phyloP scores from a whole-genome alignment of 2,113 vertebrate species.

The Ursus arctos region DNA sequence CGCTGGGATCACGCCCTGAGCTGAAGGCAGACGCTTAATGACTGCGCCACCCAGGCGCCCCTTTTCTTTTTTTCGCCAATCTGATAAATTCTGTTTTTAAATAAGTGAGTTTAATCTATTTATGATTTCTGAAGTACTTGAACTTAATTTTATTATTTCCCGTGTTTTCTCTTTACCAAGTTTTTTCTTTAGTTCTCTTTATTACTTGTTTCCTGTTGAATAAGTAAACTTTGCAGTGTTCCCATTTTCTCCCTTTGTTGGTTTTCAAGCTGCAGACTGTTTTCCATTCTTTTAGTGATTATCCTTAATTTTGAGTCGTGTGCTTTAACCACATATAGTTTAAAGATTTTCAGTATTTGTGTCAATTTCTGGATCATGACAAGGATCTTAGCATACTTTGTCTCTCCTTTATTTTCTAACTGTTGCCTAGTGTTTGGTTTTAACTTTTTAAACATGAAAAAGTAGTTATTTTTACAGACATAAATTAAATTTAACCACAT shows the following conservation, averaged over 20 bases:
- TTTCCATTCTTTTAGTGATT: background rate
- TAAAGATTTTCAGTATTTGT: slow-evolving; percentile 3
- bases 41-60: too few relatives aligned
- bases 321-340: background rate
- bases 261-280: background rate
- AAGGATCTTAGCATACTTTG: background rate
- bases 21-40: too few relatives aligned
- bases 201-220: background rate
- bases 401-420: background rate
- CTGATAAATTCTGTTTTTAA: background rate
- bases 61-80: background rate
- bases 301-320: background rate
- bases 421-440: background rate
- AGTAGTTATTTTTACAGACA: background rate
- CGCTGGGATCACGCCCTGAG: too few relatives aligned
- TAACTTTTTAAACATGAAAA: background rate
- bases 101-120: background rate
- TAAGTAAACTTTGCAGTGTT: background rate
- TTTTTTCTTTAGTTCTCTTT: background rate
- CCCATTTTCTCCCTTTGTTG: background rate
- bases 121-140: background rate
- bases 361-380: background rate
- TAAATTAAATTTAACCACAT: background rate
- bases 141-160: background rate
- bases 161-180: background rate